Conservation (phyloP, 1,140 invertebrate species). For the Antheraea mylitta region DNA sequence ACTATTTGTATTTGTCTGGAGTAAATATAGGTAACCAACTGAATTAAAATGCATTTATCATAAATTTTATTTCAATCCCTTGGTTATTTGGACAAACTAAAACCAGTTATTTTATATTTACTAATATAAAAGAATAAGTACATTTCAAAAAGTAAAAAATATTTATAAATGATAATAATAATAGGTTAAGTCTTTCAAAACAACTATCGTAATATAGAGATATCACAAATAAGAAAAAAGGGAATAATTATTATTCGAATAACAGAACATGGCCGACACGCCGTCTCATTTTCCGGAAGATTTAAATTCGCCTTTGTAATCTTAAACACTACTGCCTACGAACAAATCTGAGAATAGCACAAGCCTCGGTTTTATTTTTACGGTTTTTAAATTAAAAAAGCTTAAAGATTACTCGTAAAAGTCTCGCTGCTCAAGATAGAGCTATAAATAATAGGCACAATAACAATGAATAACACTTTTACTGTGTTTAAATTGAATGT, state of each 20-base stretch:
- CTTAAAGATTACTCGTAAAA: slow-evolving; percentile 13
- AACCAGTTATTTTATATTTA: no score
- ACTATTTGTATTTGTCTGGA: no score
- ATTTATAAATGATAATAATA: no score
- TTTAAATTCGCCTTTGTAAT: slow-evolving; percentile 6
- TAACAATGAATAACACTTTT: slow-evolving; percentile 12
- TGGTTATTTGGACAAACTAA: no score
- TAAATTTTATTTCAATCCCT: no score
- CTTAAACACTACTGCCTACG: not conserved
- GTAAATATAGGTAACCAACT: no score
- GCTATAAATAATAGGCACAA: slow-evolving; percentile 9
- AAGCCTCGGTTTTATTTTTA: slow-evolving; percentile 3
- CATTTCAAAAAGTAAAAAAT: no score
- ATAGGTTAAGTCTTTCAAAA: no score
- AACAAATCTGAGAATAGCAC: not conserved
- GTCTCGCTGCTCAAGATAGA: slow-evolving; percentile 1
- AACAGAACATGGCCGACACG: not conserved
- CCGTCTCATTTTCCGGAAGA: not conserved
- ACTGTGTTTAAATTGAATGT: slow-evolving; percentile 15
- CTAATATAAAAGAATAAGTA: no score
- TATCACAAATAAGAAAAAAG: not conserved
- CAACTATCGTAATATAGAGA: no score
- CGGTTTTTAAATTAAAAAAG: slow-evolving; percentile 10
- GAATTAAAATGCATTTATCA: no score
- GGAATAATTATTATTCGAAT: not conserved